These are phyloP conservation scores for Cyphomyrmex costatus DNA, from an alignment of 1,140 invertebrate species.

Conservation along the genomic window DNA sequence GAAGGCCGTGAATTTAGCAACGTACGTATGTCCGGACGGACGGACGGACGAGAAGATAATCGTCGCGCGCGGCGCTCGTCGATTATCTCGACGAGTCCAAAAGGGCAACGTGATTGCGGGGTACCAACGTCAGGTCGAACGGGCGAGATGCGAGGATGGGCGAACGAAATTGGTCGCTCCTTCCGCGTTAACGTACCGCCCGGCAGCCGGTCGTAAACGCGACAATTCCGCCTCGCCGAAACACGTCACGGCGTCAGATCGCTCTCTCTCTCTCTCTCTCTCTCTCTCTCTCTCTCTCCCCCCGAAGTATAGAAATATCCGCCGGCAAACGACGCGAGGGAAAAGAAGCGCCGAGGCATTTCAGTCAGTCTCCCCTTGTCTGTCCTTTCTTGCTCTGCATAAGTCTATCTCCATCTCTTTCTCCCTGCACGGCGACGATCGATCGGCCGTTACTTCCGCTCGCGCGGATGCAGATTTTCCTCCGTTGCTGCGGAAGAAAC, in stretches of 20 bases:
- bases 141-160: not conserved
- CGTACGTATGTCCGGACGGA: constrained; percentile 1
- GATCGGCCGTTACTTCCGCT: constrained; percentile 48
- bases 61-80: constrained; percentile 48
- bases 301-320: constrained; percentile 11
- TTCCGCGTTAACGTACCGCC: constrained; percentile 8
- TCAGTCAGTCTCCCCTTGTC: not conserved
- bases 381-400: not conserved
- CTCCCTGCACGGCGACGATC: constrained; percentile 22
- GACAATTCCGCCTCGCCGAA: not conserved
- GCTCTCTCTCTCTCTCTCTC: too few relatives aligned
- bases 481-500: constrained; percentile 23
- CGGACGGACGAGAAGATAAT: constrained; percentile 30
- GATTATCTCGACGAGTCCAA: constrained; percentile 59
- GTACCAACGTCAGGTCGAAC: constrained; percentile 12
- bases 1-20: constrained; percentile 41
- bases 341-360: constrained; percentile 15
- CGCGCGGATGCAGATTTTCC: constrained; percentile 44
- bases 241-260: too few relatives aligned
- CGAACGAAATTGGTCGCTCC: constrained; percentile 39
- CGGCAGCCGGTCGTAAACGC: constrained; percentile 14
- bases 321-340: not conserved
- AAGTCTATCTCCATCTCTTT: constrained; percentile 32
- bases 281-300: too few relatives aligned
- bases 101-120: constrained; percentile 14